Percentiles rank a stretch among this genome's conserved stretches.
Evolutionary conservation across 2,888 invertebrate genomes (phyloP).

Genomic region (Andrena hattorfiana): DNA sequence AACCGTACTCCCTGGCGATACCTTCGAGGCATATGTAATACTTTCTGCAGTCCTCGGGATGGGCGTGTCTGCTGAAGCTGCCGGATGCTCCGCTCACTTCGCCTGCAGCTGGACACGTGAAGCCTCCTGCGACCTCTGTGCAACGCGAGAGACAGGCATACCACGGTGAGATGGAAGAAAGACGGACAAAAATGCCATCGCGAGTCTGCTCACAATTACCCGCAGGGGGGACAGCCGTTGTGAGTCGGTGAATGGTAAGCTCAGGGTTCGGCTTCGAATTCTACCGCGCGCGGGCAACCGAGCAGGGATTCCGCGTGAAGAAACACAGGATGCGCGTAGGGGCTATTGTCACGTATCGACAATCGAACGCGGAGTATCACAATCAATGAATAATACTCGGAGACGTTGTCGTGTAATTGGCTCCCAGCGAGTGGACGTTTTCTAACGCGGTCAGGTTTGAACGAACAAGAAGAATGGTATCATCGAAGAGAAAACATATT

Average conservation of each 20-base stretch:
- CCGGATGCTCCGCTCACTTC: conserved; percentile 92
- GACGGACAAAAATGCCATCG: conserved; percentile 36
- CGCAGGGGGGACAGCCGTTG: neutral
- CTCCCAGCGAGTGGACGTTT: neutral
- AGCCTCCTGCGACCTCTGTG: conserved; percentile 96
- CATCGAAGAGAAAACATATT: conserved; percentile 14
- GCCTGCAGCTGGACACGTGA: conserved; percentile 93
- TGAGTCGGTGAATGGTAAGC: conserved; percentile 36
- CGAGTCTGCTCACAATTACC: conserved; percentile 14
- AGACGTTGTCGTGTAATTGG: neutral
- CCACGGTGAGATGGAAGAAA: conserved; percentile 19
- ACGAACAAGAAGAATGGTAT: no score
- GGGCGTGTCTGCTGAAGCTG: conserved; percentile 97
- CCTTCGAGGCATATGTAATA: conserved; percentile 98
- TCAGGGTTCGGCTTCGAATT: conserved; percentile 25
- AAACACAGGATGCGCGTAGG: conserved; percentile 55
- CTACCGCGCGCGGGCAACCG: neutral
- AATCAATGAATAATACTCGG: conserved; percentile 27
- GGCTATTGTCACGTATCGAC: conserved; percentile 38
- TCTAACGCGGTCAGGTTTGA: neutral
- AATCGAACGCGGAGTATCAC: conserved; percentile 12
- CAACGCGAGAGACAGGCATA: conserved; percentile 47
- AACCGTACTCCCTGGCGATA: conserved; percentile 96
- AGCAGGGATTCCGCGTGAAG: conserved; percentile 20
- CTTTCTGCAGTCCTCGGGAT: conserved; percentile 97